Base-by-base conservation (phyloP, 2,888 invertebrate species). In the Dysmachus trigonus region DNA sequence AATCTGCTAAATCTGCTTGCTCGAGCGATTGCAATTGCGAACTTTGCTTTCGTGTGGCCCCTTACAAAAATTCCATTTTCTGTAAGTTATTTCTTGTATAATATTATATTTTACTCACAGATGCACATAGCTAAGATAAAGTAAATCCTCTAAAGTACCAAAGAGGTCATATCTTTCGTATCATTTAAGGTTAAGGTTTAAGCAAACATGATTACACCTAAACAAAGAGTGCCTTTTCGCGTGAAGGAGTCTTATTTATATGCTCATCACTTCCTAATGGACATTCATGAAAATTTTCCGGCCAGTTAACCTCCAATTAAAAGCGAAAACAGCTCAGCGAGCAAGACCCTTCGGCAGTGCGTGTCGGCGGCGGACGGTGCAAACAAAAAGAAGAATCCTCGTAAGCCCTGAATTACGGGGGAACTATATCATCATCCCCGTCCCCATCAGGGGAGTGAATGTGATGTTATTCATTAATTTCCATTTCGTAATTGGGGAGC, bases 381-480 rank as follows among this genome's bases (percentile, higher is more conserved):
- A 62, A 62, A 62, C 62, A 62, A 62, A n/a, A 62, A 62, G 62
- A 62, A 62, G 22, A 62, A 7, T 62, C 62, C 62, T 27, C 22
- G 62, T 62, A 62, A 62, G 62, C 62, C 27, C 27, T 27, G 62
- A 62, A 62, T 62, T 62, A 62, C 62, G 27, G 10, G 41, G 62
- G 18, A 62, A 22, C 62, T n/a, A 47, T 15, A 62, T 62, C 22
- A 18, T 62, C 27, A 22, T 62, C 7, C 62, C 62, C 33, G 27
- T 81, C 81, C 81, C 62, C 33, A 13, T 81, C 81, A 62, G 41
- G 31, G 18, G 30, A 33, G 31, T 81, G 10, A 77, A 77, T 47
- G 41, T 41, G 47, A 27, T 30, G 47, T 53, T 47, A 53, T 81
- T 81, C 81, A 72, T 83, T 83, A 83, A 83, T 83, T 83, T 38